Conservation (phyloP, 2,113 vertebrate genomes). For the Grallaria varia region DNA sequence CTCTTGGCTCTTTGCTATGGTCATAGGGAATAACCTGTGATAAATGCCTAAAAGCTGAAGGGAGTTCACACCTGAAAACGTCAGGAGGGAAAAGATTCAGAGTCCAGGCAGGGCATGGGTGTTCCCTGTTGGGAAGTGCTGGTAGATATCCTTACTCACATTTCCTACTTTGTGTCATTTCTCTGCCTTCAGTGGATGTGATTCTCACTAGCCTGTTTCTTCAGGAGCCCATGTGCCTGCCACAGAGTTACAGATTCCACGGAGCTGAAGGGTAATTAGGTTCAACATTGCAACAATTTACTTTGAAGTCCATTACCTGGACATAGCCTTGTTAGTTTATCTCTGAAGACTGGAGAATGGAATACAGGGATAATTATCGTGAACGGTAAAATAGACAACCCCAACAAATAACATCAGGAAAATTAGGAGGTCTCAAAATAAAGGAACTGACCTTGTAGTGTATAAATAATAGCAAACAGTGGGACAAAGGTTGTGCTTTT, state of each 20-base stretch:
- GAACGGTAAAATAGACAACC: neutral
- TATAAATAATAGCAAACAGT: slow-evolving; percentile 48
- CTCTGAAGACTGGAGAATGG: neutral
- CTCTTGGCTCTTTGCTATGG: neutral
- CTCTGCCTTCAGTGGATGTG: neutral
- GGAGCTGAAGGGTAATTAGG: slow-evolving; percentile 2
- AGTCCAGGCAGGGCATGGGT: neutral
- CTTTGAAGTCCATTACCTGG: slow-evolving; percentile 19
- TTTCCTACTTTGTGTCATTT: neutral
- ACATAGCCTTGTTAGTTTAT: slow-evolving; percentile 3
- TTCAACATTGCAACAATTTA: neutral
- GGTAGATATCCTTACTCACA: neutral
- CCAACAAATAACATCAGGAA: slow-evolving; percentile 8
- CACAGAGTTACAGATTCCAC: neutral
- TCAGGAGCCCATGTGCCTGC: neutral
- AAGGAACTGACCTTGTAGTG: neutral
- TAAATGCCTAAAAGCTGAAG: neutral
- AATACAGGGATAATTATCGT: slow-evolving; percentile 16
- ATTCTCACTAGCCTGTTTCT: neutral
- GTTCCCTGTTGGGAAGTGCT: neutral
- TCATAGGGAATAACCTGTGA: neutral
- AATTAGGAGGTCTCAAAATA: slow-evolving; percentile 31
- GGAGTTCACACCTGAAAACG: neutral
- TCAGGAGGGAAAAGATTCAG: neutral
- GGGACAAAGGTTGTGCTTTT: slow-evolving; percentile 26